Conservation (phyloP, 1,140 invertebrate species). For the Drosophila cardini region DNA sequence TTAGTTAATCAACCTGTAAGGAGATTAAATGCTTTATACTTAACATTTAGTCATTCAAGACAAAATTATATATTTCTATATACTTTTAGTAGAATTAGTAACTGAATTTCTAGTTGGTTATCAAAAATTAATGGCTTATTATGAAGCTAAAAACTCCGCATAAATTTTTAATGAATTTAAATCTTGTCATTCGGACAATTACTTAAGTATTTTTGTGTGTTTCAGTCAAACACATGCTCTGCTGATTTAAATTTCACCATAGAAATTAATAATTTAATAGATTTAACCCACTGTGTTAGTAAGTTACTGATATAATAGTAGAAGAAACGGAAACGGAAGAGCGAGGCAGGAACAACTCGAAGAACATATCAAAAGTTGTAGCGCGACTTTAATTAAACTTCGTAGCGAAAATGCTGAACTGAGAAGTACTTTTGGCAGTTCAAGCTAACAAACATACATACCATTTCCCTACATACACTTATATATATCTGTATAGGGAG, state of each 20-base stretch:
- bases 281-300: constrained; percentile 41
- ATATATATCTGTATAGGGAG: background rate
- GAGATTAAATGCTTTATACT: too few relatives aligned
- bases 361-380: constrained; percentile 82
- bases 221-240: too few relatives aligned
- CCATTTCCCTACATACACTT: background rate
- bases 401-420: constrained; percentile 60
- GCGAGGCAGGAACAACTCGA: constrained; percentile 70
- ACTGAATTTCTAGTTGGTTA: too few relatives aligned
- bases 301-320: constrained; percentile 36
- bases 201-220: background rate
- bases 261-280: background rate
- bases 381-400: constrained; percentile 83
- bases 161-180: background rate
- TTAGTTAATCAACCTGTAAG: too few relatives aligned
- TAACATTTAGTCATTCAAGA: too few relatives aligned
- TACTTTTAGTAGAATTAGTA: too few relatives aligned
- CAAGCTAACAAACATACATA: constrained; percentile 55
- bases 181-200: background rate
- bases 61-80: too few relatives aligned
- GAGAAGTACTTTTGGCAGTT: constrained; percentile 78
- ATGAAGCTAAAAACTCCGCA: too few relatives aligned
- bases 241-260: too few relatives aligned
- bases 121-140: too few relatives aligned
- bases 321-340: constrained; percentile 66